These are phyloP conservation scores for Chydorus sphaericus DNA, from an alignment of 2,888 invertebrate genomes.

Conservation along the genomic window DNA sequence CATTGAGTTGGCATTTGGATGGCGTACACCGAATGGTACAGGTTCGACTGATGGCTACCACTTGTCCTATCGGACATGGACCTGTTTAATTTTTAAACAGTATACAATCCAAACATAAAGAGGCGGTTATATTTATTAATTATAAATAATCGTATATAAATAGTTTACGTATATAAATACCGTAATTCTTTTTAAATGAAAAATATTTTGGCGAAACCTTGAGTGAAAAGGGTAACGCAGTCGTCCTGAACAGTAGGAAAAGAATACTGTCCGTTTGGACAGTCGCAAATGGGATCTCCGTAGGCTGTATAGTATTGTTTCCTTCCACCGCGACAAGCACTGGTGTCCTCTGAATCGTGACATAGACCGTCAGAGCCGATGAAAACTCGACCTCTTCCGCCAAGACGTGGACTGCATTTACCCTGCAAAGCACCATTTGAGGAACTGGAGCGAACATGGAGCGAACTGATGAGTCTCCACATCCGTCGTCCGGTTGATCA, in stretches of 20 bases:
- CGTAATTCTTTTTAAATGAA: too few species aligned
- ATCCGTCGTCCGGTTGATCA: too few species aligned
- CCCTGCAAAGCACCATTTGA: too few species aligned
- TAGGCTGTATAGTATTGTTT: slow-evolving; percentile 9
- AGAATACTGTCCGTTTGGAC: slow-evolving; percentile 9
- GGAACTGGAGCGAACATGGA: too few species aligned
- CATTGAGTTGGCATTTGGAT: neutral
- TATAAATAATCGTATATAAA: too few species aligned
- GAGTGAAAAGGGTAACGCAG: slow-evolving; percentile 10
- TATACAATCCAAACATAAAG: too few species aligned
- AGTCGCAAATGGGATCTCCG: slow-evolving; percentile 12
- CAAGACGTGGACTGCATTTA: slow-evolving; percentile 3
- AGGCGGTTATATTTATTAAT: too few species aligned
- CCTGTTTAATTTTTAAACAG: neutral
- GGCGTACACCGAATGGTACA: neutral
- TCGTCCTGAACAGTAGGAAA: slow-evolving; percentile 7
- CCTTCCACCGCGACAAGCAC: slow-evolving; percentile 8
- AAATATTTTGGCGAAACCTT: too few species aligned
- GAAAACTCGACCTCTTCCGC: slow-evolving; percentile 1
- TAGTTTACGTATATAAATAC: too few species aligned
- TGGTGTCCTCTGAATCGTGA: slow-evolving; percentile 8
- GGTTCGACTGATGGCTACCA: neutral
- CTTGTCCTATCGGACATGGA: slow-evolving; percentile 7
- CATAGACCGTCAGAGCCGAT: slow-evolving; percentile 6
- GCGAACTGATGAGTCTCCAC: too few species aligned